Conservation (phyloP, 2,888 invertebrate genomes). For the Phortica magna region DNA sequence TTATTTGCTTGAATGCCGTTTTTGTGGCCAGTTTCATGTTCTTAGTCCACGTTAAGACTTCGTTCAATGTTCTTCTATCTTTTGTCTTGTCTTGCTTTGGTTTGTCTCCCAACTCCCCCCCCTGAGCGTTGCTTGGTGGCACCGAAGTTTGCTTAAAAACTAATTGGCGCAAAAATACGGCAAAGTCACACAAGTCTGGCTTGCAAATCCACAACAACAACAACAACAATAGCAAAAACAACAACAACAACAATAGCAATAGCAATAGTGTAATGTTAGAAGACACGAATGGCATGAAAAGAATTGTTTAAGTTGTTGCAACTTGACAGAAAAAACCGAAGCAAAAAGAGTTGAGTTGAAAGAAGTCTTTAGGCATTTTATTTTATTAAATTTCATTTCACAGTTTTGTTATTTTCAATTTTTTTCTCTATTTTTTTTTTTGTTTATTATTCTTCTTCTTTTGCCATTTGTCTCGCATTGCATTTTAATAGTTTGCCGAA, state of each 20-base stretch:
- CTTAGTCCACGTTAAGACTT: background rate
- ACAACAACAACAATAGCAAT: conserved; percentile 34
- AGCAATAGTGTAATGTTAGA: conserved; percentile 28
- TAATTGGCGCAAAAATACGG: conserved; percentile 21
- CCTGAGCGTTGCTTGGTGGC: too few relatives aligned
- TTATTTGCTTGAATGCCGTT: conserved; percentile 44
- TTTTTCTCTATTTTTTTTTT: background rate
- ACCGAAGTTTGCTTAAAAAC: background rate
- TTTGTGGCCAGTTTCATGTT: background rate
- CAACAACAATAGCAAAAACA: background rate
- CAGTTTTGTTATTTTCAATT: too few relatives aligned
- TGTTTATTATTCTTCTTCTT: background rate
- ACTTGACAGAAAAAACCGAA: too few relatives aligned
- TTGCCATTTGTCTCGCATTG: too few relatives aligned
- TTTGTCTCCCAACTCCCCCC: background rate
- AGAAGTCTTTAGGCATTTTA: too few relatives aligned
- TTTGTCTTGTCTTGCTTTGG: background rate
- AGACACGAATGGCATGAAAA: too few relatives aligned
- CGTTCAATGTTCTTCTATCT: background rate
- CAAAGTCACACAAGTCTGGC: background rate
- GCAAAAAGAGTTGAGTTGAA: too few relatives aligned
- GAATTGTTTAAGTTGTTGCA: too few relatives aligned
- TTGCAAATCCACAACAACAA: background rate
- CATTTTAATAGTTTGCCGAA: too few relatives aligned
- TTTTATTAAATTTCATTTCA: too few relatives aligned